Conservation (phyloP, 2,888 invertebrate species). For the Eupelmus urozonus region DNA sequence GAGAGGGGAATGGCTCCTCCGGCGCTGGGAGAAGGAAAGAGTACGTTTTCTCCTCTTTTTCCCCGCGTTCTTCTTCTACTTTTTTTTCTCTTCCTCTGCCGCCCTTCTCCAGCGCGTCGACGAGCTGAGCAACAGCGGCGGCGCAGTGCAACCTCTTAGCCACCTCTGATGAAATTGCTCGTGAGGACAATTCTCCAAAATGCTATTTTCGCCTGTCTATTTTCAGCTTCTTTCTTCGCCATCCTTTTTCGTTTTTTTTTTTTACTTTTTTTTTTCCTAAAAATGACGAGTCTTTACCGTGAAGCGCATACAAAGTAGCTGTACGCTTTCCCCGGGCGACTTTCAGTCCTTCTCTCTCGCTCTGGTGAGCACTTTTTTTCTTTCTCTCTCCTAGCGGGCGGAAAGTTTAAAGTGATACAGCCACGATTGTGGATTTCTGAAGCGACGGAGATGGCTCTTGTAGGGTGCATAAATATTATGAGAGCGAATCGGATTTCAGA, state of each 20-base stretch:
- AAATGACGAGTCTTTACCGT: background rate
- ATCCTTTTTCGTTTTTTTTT: background rate
- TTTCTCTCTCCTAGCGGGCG: background rate
- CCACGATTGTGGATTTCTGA: background rate
- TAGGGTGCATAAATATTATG: background rate
- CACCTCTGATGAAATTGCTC: slow-evolving; percentile 25
- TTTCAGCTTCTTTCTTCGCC: slow-evolving; percentile 18
- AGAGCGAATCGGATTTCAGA: background rate
- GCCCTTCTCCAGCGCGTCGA: no score
- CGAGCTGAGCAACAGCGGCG: background rate
- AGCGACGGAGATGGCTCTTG: no score
- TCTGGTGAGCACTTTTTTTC: no score
- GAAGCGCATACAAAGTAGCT: background rate
- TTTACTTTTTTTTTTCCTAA: background rate
- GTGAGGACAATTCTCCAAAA: slow-evolving; percentile 32
- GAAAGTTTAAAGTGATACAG: background rate
- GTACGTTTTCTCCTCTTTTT: background rate
- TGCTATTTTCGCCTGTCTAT: slow-evolving; percentile 26
- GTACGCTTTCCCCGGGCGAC: no score
- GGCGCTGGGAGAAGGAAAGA: background rate
- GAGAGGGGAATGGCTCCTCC: background rate
- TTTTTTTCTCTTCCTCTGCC: background rate
- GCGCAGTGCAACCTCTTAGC: slow-evolving; percentile 4
- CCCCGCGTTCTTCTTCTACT: background rate
- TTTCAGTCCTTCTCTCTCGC: no score